phyloP scores from a whole-genome alignment of 2,113 vertebrate species.

The Terrapene triunguis region DNA sequence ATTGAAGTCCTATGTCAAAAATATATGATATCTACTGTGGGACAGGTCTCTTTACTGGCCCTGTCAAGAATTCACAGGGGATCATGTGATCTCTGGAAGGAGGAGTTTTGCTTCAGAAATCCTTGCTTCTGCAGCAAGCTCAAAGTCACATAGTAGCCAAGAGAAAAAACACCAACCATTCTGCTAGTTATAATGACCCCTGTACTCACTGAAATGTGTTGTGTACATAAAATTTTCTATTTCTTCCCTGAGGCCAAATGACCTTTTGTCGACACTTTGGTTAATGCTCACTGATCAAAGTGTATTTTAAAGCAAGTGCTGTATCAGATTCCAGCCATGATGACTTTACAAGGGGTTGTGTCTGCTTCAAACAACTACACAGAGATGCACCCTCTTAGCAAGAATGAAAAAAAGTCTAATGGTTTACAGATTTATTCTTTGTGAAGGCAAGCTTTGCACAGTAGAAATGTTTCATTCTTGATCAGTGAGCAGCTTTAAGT shows the following conservation, averaged over 20 bases:
- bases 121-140: slow-evolving; percentile 51
- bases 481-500: background rate
- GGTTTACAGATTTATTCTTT: slow-evolving; percentile 59
- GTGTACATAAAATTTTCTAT: slow-evolving; percentile 52
- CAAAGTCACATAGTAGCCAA: slow-evolving; percentile 51
- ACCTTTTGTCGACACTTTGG: slow-evolving; percentile 44
- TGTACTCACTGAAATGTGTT: slow-evolving; percentile 29
- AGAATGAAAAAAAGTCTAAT: slow-evolving; percentile 12
- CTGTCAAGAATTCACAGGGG: slow-evolving; percentile 42
- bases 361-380: background rate
- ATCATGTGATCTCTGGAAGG: slow-evolving; percentile 50
- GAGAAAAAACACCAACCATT: background rate
- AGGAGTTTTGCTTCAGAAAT: slow-evolving; percentile 54
- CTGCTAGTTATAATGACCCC: slow-evolving; percentile 38
- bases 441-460: slow-evolving; percentile 5
- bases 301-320: slow-evolving; percentile 70
- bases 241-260: slow-evolving; percentile 58
- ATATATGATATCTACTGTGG: slow-evolving; percentile 65
- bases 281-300: slow-evolving; percentile 77
- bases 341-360: slow-evolving; percentile 1
- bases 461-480: slow-evolving; percentile 34
- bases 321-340: slow-evolving; percentile 43
- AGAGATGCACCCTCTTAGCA: background rate
- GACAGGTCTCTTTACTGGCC: slow-evolving; percentile 23
- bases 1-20: slow-evolving; percentile 79